phyloP scores from a whole-genome alignment of 2,113 vertebrate species.

The Elgaria multicarinata region DNA sequence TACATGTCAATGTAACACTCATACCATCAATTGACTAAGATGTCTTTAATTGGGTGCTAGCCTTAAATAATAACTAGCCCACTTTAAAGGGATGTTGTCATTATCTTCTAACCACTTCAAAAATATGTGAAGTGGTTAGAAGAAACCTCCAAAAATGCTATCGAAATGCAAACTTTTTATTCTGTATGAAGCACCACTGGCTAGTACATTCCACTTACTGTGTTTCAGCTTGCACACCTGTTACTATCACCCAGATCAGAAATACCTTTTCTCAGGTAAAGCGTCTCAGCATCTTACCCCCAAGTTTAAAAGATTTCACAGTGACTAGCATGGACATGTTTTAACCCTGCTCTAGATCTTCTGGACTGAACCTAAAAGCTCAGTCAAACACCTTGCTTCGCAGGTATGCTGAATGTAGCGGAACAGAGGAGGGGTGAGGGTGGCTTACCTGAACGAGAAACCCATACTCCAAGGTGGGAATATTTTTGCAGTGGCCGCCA shows the following conservation, averaged over 20 bases:
- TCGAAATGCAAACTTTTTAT: no score
- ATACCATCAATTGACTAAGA: neutral
- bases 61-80: neutral
- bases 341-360: neutral
- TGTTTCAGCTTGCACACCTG: no score
- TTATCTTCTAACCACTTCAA: no score
- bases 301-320: neutral
- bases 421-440: neutral
- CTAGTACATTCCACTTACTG: no score
- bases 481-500: constrained; percentile 97
- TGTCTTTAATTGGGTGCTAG: no score
- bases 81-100: neutral
- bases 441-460: constrained; percentile 94
- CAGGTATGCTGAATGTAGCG: rapidly evolving
- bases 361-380: neutral
- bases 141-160: no score
- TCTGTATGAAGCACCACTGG: no score
- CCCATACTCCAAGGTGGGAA: constrained; percentile 97
- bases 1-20: neutral
- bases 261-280: neutral
- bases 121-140: neutral
- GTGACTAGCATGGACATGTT: no score
- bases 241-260: no score
- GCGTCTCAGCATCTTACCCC: neutral
- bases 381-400: no score